Evolutionary conservation across 2,888 invertebrate genomes (phyloP).

Genomic region (Drepana falcataria): DNA sequence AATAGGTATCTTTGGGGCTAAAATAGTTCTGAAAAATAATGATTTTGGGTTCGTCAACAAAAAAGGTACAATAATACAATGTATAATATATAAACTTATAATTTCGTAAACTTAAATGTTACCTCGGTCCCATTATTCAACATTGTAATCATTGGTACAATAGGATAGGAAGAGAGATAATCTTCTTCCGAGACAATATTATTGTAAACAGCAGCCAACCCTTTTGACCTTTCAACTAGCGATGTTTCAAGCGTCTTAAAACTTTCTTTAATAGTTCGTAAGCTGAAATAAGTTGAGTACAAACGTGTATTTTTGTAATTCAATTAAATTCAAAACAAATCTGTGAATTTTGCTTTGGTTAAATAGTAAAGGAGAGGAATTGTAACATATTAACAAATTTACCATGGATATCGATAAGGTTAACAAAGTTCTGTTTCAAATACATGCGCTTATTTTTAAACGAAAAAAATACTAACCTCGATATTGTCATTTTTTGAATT

Average conservation of each 20-base stretch:
- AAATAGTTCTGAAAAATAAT: constrained; percentile 26
- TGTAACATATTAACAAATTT: too few relatives aligned
- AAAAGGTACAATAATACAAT: too few relatives aligned
- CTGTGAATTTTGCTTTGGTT: too few relatives aligned
- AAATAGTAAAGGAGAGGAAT: too few relatives aligned
- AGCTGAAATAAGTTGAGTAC: constrained; percentile 4
- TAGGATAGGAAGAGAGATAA: constrained; percentile 29
- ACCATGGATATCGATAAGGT: too few relatives aligned
- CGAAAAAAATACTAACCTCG: constrained; percentile 33
- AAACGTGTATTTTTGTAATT: too few relatives aligned
- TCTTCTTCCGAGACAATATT: constrained; percentile 31
- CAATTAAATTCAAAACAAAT: too few relatives aligned
- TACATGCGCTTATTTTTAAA: too few relatives aligned
- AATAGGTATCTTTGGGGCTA: constrained; percentile 26
- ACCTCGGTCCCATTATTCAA: constrained; percentile 27
- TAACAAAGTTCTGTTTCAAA: too few relatives aligned
- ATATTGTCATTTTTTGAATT: constrained; percentile 23
- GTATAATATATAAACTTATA: not conserved
- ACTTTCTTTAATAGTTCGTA: constrained; percentile 4
- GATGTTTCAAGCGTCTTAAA: constrained; percentile 8
- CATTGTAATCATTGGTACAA: constrained; percentile 30
- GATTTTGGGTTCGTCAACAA: not conserved
- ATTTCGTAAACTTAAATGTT: constrained; percentile 1
- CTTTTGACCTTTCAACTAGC: constrained; percentile 2
- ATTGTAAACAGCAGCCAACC: constrained; percentile 32